Conservation (phyloP, 2,888 invertebrate species). For the Scelioninae gen. 1 region DNA sequence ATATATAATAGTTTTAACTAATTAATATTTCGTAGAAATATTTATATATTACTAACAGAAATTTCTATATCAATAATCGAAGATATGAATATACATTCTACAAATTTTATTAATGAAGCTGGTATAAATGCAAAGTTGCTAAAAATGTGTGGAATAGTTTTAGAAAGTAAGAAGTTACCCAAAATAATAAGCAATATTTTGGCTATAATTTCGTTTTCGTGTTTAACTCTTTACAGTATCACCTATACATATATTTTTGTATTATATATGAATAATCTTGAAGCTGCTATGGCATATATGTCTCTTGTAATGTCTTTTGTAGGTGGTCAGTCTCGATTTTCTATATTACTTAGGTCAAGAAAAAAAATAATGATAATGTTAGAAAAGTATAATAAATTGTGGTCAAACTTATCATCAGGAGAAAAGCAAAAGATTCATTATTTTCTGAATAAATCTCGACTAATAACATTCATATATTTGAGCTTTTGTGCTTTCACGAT, state of each 20-base stretch:
- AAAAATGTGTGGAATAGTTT: constrained; percentile 50
- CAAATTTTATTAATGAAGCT: constrained; percentile 14
- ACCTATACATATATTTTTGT: constrained; percentile 36
- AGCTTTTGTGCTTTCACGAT: constrained; percentile 61
- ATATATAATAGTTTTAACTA: too few relatives aligned
- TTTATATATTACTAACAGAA: too few relatives aligned
- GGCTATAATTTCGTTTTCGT: constrained; percentile 37
- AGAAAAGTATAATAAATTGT: constrained; percentile 23
- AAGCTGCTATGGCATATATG: constrained; percentile 36
- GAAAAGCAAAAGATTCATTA: constrained; percentile 36
- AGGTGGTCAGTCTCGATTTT: constrained; percentile 53
- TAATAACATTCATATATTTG: constrained; percentile 49
- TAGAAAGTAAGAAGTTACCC: constrained; percentile 17
- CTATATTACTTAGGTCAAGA: constrained; percentile 43
- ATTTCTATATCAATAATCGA: too few relatives aligned
- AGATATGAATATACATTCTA: neutral
- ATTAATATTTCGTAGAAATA: too few relatives aligned
- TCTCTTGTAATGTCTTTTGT: constrained; percentile 62
- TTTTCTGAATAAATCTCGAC: constrained; percentile 42
- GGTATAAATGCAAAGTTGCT: constrained; percentile 55
- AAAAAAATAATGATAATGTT: constrained; percentile 30
- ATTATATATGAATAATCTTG: constrained; percentile 40
- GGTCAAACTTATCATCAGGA: constrained; percentile 11
- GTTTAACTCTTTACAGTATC: constrained; percentile 45
- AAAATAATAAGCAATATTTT: constrained; percentile 28